Evolutionary conservation across 92 coral and sea anemone species (phyloP), one percentile per base, ranked within the genome.

Genomic region (Hydrozoanthus gracilis): DNA sequence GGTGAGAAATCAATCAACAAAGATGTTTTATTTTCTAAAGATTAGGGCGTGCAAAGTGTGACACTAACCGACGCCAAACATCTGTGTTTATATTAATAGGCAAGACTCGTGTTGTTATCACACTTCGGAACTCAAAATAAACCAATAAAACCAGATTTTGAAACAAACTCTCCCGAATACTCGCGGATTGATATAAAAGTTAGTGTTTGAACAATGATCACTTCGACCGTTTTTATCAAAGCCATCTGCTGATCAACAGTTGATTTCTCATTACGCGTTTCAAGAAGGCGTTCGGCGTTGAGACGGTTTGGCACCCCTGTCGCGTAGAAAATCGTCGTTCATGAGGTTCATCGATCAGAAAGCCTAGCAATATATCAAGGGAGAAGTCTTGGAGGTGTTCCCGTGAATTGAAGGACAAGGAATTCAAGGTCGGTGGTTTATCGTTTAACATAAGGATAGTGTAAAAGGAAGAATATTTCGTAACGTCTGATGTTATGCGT

Each of bases 351-450:
- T 11, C 82, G 47, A 17, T 44, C 48, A 61, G 11, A 45, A 44
- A 78, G 46, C 35, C 2, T 10, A 39, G 14, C 44, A 61, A 45
- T 45, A 79, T 14, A 61, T 64, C 71, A 64, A 65, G 62, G 11
- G 48, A 17, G 9, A 65, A 12, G 27, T 65, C 39, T 80, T 17
- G 8, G 85, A 64, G 85, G 60, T 72, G 44, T 46, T 16, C 52
- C 44, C 45, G 11, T 49, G 18, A 62, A 16, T 51, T 58, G 70
- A 44, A 79, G 44, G 62, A 48, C 74, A 65, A 14, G 27, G 58
- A 12, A 46, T 10, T 80, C 69, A 35, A 80, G 85, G 85, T 80
- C 14, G 17, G 85, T 62, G 52, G 6, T 20, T 35, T 46, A 80
- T 17, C 17, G 1, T 80, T 27, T 27, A 27, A 27, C 39, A 27